Evolutionary conservation across 2,113 vertebrate genomes (phyloP).

Genomic region (Varanus salvator): DNA sequence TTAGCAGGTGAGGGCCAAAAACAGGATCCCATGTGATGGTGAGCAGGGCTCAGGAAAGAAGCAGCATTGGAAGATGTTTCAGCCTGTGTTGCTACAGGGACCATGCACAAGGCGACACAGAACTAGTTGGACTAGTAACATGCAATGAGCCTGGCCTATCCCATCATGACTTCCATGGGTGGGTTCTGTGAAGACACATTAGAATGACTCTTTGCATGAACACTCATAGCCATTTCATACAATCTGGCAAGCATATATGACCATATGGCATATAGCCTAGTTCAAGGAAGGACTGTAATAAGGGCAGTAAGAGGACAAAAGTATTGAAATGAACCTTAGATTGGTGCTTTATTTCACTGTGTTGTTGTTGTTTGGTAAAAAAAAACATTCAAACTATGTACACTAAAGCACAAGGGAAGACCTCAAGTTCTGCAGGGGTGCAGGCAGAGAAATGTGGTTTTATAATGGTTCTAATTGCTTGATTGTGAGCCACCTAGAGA

Average conservation of each 20-base stretch:
- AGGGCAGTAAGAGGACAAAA: background rate
- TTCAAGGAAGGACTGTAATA: background rate
- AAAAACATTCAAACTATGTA: background rate
- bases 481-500: no score
- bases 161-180: background rate
- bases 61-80: background rate
- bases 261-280: background rate
- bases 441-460: background rate
- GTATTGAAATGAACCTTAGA: background rate
- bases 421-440: background rate
- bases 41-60: background rate
- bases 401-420: background rate
- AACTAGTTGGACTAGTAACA: background rate
- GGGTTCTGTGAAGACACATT: no score
- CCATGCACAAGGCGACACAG: background rate
- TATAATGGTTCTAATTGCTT: no score
- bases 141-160: background rate
- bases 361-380: background rate
- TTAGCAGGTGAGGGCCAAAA: background rate
- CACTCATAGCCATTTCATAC: background rate
- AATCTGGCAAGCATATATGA: background rate
- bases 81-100: background rate
- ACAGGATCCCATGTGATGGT: slow-evolving; percentile 26
- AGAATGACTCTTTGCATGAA: background rate
- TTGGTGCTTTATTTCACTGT: background rate